These are phyloP conservation scores for Graphium colonna DNA, from an alignment of 2,888 invertebrate species.

Conservation along the genomic window DNA sequence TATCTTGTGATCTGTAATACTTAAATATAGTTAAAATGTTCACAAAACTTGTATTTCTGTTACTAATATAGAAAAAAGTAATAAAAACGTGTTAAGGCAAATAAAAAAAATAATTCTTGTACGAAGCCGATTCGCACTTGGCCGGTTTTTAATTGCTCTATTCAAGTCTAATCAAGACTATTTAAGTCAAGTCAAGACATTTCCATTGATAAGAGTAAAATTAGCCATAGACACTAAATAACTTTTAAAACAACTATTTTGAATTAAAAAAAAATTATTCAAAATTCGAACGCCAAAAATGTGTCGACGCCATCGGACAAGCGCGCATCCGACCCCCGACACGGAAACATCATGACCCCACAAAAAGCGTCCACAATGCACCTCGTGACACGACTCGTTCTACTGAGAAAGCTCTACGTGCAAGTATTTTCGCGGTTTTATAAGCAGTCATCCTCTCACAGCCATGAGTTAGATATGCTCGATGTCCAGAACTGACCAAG, in stretches of 20 bases:
- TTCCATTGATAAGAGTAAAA: too few relatives aligned
- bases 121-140: too few relatives aligned
- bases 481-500: not conserved
- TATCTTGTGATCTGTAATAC: too few relatives aligned
- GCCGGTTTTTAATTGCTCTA: too few relatives aligned
- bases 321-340: constrained; percentile 58
- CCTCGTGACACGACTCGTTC: constrained; percentile 63
- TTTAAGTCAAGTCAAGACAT: too few relatives aligned
- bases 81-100: too few relatives aligned
- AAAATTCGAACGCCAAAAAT: not conserved
- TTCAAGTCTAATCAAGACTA: too few relatives aligned
- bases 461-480: not conserved
- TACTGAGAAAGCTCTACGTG: constrained; percentile 66
- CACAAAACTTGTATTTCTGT: too few relatives aligned
- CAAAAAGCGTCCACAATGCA: constrained; percentile 61
- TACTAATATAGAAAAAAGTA: too few relatives aligned
- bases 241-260: not conserved
- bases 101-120: too few relatives aligned
- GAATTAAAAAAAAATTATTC: not conserved
- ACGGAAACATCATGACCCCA: constrained; percentile 58
- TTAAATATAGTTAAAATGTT: too few relatives aligned
- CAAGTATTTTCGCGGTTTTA: constrained; percentile 53
- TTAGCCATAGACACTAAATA: too few relatives aligned
- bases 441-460: constrained; percentile 24
- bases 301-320: constrained; percentile 41